Evolutionary conservation across 2,113 vertebrate species (phyloP).

Genomic region (Echinops telfairi): DNA sequence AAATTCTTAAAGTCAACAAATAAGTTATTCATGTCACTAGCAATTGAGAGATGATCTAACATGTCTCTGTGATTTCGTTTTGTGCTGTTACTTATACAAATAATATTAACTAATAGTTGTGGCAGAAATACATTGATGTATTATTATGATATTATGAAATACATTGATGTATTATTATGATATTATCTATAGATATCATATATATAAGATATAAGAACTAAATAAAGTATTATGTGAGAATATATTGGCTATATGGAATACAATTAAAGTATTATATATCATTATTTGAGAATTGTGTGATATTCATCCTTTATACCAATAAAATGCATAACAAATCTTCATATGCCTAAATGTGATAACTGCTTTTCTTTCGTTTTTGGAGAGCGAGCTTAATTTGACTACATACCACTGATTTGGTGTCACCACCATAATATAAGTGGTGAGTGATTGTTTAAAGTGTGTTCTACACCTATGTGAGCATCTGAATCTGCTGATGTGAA

Average conservation of each 20-base stretch:
- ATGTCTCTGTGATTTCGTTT: background rate
- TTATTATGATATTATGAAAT: background rate
- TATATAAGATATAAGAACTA: too few relatives aligned
- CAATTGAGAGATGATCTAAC: background rate
- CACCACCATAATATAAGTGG: too few relatives aligned
- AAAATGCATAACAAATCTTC: background rate
- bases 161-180: background rate
- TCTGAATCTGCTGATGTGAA: background rate
- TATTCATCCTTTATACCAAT: background rate
- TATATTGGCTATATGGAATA: background rate
- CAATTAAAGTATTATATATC: background rate
- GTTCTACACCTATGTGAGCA: background rate
- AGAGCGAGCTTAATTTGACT: too few relatives aligned
- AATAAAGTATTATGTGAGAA: background rate
- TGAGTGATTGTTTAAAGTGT: too few relatives aligned
- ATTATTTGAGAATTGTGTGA: background rate
- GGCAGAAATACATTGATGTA: background rate
- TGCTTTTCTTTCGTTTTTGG: too few relatives aligned
- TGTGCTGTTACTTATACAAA: background rate
- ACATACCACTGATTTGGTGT: too few relatives aligned
- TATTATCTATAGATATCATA: background rate
- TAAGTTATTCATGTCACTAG: background rate
- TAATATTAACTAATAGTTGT: constrained; percentile 13
- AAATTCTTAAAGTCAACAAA: constrained; percentile 8
- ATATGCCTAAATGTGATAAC: too few relatives aligned